Evolutionary conservation across 2,888 invertebrate species (phyloP).

Genomic region (Prosopocoilus inquinatus): DNA sequence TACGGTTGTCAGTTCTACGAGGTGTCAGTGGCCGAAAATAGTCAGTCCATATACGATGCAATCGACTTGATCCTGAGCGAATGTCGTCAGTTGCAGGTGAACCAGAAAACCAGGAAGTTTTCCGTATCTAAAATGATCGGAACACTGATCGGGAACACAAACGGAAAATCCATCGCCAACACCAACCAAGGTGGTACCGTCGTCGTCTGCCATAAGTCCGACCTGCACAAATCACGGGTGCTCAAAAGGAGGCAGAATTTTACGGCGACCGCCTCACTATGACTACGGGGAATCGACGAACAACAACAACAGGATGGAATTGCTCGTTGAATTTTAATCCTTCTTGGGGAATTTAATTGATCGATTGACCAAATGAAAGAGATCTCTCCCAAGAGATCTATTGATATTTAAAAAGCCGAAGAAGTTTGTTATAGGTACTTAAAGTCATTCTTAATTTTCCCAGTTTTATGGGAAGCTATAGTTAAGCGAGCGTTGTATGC

Average conservation of each 20-base stretch:
- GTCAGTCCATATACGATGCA: slow-evolving; percentile 68
- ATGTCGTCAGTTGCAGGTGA: slow-evolving; percentile 52
- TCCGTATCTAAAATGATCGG: slow-evolving; percentile 80
- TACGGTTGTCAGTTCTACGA: slow-evolving; percentile 74
- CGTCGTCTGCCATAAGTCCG: slow-evolving; percentile 60
- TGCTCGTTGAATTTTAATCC: slow-evolving; percentile 32
- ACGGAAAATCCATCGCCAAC: slow-evolving; percentile 44
- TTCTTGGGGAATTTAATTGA: not conserved
- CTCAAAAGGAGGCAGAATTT: slow-evolving; percentile 59
- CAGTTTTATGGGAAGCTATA: slow-evolving; percentile 44
- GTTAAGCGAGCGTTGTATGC: not conserved
- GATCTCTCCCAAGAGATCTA: slow-evolving; percentile 5
- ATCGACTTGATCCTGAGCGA: slow-evolving; percentile 70
- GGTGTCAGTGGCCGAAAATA: slow-evolving; percentile 80
- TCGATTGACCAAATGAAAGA: not conserved
- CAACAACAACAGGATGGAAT: slow-evolving; percentile 17
- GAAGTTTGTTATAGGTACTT: slow-evolving; percentile 14
- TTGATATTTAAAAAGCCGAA: slow-evolving; percentile 7
- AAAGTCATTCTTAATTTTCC: slow-evolving; percentile 30
- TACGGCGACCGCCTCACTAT: slow-evolving; percentile 65
- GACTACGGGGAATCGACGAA: slow-evolving; percentile 52
- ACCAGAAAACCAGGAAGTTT: slow-evolving; percentile 67
- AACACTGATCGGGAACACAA: slow-evolving; percentile 62
- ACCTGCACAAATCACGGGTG: slow-evolving; percentile 58
- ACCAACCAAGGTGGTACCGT: slow-evolving; percentile 57